Base-by-base conservation (phyloP, 92 coral and sea anemone species). In the Parazoanthus atlanticus region DNA sequence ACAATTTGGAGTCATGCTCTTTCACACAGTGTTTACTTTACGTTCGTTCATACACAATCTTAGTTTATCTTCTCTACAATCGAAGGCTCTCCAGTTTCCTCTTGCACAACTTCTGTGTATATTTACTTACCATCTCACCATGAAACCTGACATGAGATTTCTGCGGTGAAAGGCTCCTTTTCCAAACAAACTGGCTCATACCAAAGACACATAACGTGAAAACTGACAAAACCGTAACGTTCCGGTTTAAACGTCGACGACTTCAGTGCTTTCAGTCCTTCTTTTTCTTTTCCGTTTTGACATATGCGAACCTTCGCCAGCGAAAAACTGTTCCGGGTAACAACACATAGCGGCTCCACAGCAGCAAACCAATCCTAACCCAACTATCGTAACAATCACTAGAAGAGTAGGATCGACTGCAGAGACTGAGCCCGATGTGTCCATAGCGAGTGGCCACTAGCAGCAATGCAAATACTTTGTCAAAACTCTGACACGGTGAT, bases 341-440 rank as follows among this genome's bases (percentile, higher is more conserved):
- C 85, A 80, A 43, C 85, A 80, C 70, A 80, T 80, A 28, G 28
- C 6, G 11, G 70, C 69, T 3, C 47, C 85, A 17, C 85, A 80
- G 31, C 85, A 80, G 72, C 85, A 80, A 54, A 80, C 28, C 12
- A 80, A 15, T 17, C 8, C 40, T 56, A 80, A 25, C 10, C 10
- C 70, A 17, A 56, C 67, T 0, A 80, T 19, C 4, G 46, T 11
- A 31, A 80, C 12, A 28, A 56, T 8, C 38, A 54, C 30, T 7
- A 61, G 41, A 23, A 47, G 15, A 17, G 85, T 19, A 29, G 85
- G 5, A 19, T 56, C 72, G 25, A 80, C 69, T 28, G 72, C 70
- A 52, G 41, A 15, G 29, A 30, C 3, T 19, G 69, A 2, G n/a
- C 23, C 17, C 4, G 41, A 52, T 16, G n/a, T 0, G 66, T 80